Conservation (phyloP, 1,140 invertebrate genomes). For the Paraescarpia echinospica region DNA sequence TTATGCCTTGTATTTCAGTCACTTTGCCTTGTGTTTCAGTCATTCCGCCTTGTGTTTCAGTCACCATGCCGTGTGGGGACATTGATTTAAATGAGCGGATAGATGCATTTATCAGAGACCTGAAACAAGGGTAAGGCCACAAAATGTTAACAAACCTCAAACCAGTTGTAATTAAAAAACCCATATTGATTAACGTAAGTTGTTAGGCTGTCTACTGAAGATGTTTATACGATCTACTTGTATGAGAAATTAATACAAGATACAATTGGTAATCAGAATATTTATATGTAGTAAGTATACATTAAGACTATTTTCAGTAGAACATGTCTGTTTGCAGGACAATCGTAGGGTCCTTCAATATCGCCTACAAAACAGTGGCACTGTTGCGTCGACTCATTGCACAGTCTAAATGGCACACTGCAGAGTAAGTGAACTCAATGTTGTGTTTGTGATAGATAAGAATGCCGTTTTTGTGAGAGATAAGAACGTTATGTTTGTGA, state of each 20-base stretch:
- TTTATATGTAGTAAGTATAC: neutral
- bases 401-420: slow-evolving; percentile 48
- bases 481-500: too few relatives aligned
- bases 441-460: neutral
- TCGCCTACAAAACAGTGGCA: slow-evolving; percentile 46
- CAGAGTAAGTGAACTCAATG: slow-evolving; percentile 41
- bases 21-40: too few relatives aligned
- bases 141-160: neutral
- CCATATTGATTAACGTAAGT: neutral
- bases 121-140: slow-evolving; percentile 40
- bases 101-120: slow-evolving; percentile 39
- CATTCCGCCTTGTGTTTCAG: neutral
- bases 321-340: slow-evolving; percentile 34
- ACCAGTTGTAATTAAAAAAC: too few relatives aligned
- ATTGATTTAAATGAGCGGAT: slow-evolving; percentile 37
- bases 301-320: neutral
- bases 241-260: too few relatives aligned
- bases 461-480: neutral
- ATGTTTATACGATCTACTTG: too few relatives aligned
- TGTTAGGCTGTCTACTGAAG: too few relatives aligned
- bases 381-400: slow-evolving; percentile 45
- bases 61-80: neutral
- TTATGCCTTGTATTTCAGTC: too few relatives aligned
- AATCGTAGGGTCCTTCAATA: slow-evolving; percentile 43
- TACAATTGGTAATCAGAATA: neutral